Evolutionary conservation across 1,140 invertebrate species (phyloP), one percentile per base, ranked within the genome.

Genomic region (Leptinotarsa defecta): DNA sequence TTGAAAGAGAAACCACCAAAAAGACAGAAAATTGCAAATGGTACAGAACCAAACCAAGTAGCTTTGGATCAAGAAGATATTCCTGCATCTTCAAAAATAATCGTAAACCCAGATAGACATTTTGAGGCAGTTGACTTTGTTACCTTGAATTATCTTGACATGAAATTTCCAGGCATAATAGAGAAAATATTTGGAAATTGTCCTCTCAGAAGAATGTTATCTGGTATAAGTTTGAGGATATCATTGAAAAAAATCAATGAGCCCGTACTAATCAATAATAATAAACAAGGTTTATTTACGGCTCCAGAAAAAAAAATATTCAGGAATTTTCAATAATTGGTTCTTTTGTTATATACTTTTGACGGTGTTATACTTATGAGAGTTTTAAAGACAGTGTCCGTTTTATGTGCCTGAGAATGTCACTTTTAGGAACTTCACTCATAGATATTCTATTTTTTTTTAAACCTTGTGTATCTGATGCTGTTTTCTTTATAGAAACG

Each of bases 161-260:
- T 57, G 4, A n/a, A 57, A 57, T 57, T 57, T 57, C 49, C 49
- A 57, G n/a, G 15, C n/a, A n/a, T 57, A n/a, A 17, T 57, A 57
- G 13, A 57, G 15, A 1, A 57, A 0, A 57, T n/a, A 57, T 13
- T 57, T 57, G 4, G 1, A 57, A 57, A 57, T 57, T 13, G 13
- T 1, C n/a, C n/a, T 57, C 24, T 27, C 13, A 65, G 15, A 65
- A 20, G 24, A 8, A 65, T 65, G 13, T 24, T 22, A 11, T 65
- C 8, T 65, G 63, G 15, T 65, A 65, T 19, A 65, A 65, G 20
- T 65, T 65, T 65, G 63, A 65, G 19, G 20, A 65, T 27, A 65
- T 24, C 13, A 22, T 3, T 65, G 63, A 65, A 65, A 65, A n/a
- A 65, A 65, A 65, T 24, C 20, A 17, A 20, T n/a, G 19, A 65